Evolutionary conservation across 2,888 invertebrate species (phyloP).

Genomic region (Rotaria magnacalcarata): DNA sequence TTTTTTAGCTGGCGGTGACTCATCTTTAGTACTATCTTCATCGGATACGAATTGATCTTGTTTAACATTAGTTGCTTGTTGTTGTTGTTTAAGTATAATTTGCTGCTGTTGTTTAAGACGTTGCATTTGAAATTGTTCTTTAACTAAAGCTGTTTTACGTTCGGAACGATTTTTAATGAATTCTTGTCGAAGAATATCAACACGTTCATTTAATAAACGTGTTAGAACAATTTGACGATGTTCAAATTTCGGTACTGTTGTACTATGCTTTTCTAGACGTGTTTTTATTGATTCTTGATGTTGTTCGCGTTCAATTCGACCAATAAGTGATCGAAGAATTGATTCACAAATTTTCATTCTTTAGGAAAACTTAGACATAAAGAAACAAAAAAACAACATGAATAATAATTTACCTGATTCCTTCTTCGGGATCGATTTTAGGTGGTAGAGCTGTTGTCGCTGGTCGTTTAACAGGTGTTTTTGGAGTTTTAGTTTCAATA

Average conservation of each 20-base stretch:
- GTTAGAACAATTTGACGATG: conserved; percentile 21
- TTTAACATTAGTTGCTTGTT: not conserved
- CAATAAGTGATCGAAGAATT: conserved; percentile 28
- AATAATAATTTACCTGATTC: not conserved
- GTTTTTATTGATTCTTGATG: conserved; percentile 8
- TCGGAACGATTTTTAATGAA: conserved; percentile 4
- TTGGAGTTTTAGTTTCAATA: not conserved
- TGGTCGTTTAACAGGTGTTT: not conserved
- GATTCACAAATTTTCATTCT: conserved; percentile 31
- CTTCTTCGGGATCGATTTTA: conserved; percentile 32
- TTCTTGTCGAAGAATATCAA: conserved; percentile 26
- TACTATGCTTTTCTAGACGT: conserved; percentile 24
- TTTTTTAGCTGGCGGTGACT: not conserved
- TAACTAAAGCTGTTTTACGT: conserved; percentile 18
- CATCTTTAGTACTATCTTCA: not conserved
- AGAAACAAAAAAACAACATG: not conserved
- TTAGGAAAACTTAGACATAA: not conserved
- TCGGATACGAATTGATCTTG: not conserved
- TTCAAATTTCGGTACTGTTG: not conserved
- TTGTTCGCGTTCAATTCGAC: conserved; percentile 27
- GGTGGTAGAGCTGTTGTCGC: not conserved
- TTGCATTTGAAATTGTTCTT: conserved; percentile 30
- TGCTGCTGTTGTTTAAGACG: conserved; percentile 32
- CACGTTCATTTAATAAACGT: conserved; percentile 33
- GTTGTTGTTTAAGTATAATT: conserved; percentile 12